A percentile compares a stretch with the other conserved stretches of the same genome.
Conservation (phyloP, 2,113 vertebrate species). For the Galeopterus variegatus region DNA sequence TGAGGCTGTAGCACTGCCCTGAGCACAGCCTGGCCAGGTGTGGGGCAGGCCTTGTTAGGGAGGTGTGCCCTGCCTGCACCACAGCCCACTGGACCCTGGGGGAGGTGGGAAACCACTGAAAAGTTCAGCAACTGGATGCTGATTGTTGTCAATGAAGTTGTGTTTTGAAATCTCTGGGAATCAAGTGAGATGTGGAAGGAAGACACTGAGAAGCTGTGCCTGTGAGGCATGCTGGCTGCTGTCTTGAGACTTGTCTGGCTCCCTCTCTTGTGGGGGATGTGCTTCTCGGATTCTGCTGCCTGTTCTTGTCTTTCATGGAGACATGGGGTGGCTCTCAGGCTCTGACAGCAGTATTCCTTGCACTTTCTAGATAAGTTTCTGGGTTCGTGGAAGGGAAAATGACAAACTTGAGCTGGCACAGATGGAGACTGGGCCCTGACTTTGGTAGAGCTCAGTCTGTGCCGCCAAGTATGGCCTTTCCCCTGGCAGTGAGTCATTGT, state of each 20-base stretch:
- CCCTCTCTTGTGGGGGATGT: neutral
- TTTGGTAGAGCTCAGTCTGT: neutral
- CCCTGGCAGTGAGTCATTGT: neutral
- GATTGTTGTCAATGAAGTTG: neutral
- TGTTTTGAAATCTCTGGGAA: neutral
- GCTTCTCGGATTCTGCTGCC: neutral
- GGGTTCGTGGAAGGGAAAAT: neutral
- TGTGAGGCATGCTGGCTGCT: neutral
- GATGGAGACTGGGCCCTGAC: neutral
- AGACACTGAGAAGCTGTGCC: neutral
- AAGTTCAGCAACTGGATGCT: neutral
- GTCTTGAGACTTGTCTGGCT: neutral
- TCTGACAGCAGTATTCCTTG: neutral
- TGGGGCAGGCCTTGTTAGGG: too few relatives aligned
- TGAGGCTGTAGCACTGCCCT: neutral
- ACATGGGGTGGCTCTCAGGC: neutral
- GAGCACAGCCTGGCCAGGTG: neutral
- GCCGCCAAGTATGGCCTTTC: neutral
- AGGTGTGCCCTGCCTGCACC: neutral
- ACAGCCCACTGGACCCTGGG: neutral
- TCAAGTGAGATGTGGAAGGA: accelerated
- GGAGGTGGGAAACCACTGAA: neutral
- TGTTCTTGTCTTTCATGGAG: neutral
- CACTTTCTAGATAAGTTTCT: neutral
- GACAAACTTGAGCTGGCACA: neutral